These are phyloP conservation scores for Aramus guarauna DNA, from an alignment of 2,113 vertebrate species.

Conservation along the genomic window DNA sequence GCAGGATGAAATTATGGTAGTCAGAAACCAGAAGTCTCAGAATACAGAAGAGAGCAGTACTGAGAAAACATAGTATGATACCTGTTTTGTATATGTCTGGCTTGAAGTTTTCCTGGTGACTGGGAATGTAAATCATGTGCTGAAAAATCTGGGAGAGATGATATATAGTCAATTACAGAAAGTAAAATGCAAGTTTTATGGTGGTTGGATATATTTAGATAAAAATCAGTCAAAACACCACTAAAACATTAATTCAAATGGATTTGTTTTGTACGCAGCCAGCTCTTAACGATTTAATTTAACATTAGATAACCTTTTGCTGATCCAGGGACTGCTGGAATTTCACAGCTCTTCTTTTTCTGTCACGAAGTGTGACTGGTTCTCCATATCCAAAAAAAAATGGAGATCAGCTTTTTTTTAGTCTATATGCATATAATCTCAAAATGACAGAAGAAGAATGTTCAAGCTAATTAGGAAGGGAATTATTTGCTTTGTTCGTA, in stretches of 20 bases:
- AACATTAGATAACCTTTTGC: neutral
- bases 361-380: neutral
- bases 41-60: neutral
- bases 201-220: neutral
- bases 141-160: neutral
- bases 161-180: neutral
- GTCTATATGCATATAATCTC: neutral
- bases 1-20: conserved; percentile 44
- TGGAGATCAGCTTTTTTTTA: neutral
- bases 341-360: neutral
- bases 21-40: conserved; percentile 10
- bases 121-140: neutral
- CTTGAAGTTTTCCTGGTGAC: neutral
- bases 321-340: neutral
- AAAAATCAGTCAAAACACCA: neutral
- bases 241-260: neutral
- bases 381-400: neutral
- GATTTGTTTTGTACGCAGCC: neutral
- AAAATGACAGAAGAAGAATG: conserved; percentile 18
- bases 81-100: neutral
- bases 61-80: neutral
- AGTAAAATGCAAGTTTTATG: neutral
- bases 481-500: conserved; percentile 22
- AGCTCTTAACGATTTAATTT: neutral
- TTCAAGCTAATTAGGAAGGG: conserved; percentile 26